Base-by-base conservation (phyloP, 2,113 vertebrate species). In the human region DNA sequence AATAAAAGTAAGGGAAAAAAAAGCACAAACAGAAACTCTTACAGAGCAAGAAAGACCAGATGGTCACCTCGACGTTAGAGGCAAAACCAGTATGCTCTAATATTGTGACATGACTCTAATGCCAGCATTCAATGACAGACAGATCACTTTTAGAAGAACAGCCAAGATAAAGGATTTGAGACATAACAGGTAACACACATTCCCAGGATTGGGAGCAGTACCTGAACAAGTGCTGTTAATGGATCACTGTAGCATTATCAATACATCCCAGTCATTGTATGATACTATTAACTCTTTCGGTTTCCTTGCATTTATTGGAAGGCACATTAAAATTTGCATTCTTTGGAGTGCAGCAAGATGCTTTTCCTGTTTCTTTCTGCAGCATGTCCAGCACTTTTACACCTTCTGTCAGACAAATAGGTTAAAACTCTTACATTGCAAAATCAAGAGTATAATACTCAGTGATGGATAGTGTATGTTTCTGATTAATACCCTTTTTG, bases 271-370 rank as follows among this genome's bases (percentile, higher is more conserved):
- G 50, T 12, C 45, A 30, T 10, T 55, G 9, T 16, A 40, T 0
- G 40, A 52, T 50, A 32, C 10, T 50, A 23, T 72, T 52, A 61
- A 61, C n/a, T 93, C 84, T 84, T 93, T 95, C 93, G 64, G 84
- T 83, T 94, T 90, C 89, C 85, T 88, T 80, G 50, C 16, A 48
- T 90, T 94, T 85, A 57, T 1, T 83, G 64, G 57, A 93, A 96
- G 86, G 94, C 89, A 98, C 82, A 78, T 10, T 59, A 79, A 73
- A 90, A 87, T 93, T 0, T 90, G 20, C 25, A n/a, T n/a, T 91
- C 66, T 92, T 90, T 48, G 88, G 82, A 25, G 30, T 70, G 9
- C 3, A 89, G 81, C 30, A 81, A 17, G 20, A 73, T 93, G 48
- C 48, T 88, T 45, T 68, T 79, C 14, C 23, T 35, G 38, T 85